Evolutionary conservation across 2,888 invertebrate genomes (phyloP).

Genomic region (Gerosis bhagava): DNA sequence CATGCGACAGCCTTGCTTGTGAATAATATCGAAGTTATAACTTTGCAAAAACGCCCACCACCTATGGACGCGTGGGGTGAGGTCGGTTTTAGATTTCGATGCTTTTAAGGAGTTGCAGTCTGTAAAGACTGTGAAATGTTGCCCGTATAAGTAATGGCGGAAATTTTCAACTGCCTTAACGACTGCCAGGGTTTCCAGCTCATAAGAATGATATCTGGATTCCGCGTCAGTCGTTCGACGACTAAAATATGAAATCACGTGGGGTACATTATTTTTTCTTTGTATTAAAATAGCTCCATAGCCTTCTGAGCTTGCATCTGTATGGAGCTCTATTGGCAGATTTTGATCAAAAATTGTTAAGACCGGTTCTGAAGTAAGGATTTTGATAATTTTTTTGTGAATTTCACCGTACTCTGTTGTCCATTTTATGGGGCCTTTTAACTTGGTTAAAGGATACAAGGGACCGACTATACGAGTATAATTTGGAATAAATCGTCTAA

Average conservation of each 20-base stretch:
- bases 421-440: constrained; percentile 25
- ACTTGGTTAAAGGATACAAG: constrained; percentile 20
- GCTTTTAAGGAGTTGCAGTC: constrained; percentile 37
- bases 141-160: constrained; percentile 29
- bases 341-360: constrained; percentile 29
- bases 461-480: constrained; percentile 3
- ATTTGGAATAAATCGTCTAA: constrained; percentile 12
- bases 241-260: constrained; percentile 26
- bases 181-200: constrained; percentile 33
- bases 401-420: constrained; percentile 2
- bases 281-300: constrained; percentile 34
- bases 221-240: neutral
- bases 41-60: constrained; percentile 7
- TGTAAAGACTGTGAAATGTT: constrained; percentile 24
- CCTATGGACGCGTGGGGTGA: constrained; percentile 1
- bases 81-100: constrained; percentile 30
- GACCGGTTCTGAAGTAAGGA: constrained; percentile 1
- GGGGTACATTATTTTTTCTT: constrained; percentile 1
- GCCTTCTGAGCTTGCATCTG: constrained; percentile 32
- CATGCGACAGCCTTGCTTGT: neutral
- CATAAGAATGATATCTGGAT: constrained; percentile 31
- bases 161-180: constrained; percentile 32
- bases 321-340: constrained; percentile 30
- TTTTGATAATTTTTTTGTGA: constrained; percentile 3
- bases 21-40: constrained; percentile 2